Evolutionary conservation across 2,113 vertebrate genomes (phyloP), one percentile per base, ranked within the genome.

Genomic region (Megaceryle maxima): DNA sequence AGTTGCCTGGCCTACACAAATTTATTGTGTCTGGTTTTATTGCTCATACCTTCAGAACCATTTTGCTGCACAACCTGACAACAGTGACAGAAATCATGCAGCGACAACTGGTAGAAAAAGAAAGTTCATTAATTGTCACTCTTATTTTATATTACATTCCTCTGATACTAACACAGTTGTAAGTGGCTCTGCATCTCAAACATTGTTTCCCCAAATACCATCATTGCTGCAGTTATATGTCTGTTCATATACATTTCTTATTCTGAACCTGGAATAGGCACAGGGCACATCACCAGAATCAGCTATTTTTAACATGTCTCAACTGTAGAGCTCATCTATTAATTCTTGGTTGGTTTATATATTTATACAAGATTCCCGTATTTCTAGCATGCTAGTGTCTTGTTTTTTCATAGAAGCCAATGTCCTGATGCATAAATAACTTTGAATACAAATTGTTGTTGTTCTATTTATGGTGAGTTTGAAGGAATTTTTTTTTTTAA

Each of bases 111-210:
- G 43, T 83, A 95, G 50, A 55, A 86, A 73, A 97, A 81, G 57
- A 95, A 97, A 97, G 55, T 63, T 90, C 84, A 95, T 97, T 97
- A 97, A 96, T 35, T 92, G 89, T 97, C 97, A 96, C 26, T 79
- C 33, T 44, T 80, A 51, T 82, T 97, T 97, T 92, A 95, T 44
- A 88, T 85, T 94, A 78, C 86, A 57, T 86, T 95, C 75, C 67
- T 86, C 60, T 94, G 77, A 91, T 94, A 97, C 92, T 96, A 97
- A 86, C 87, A 69, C 83, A 95, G 83, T 55, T 91, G 80, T 89
- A 97, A 97, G 95, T 95, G 91, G 56, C 56, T 93, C 46, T 78
- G 68, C 31, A 35, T 69, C 37, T 89, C 90, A 97, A 96, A 83
- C 75, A 70, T 89, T 89, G 48, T 53, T 96, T 93, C 35, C 50